These are phyloP conservation scores for Dipodomys spectabilis DNA, from an alignment of 2,113 vertebrate species.

Conservation along the genomic window DNA sequence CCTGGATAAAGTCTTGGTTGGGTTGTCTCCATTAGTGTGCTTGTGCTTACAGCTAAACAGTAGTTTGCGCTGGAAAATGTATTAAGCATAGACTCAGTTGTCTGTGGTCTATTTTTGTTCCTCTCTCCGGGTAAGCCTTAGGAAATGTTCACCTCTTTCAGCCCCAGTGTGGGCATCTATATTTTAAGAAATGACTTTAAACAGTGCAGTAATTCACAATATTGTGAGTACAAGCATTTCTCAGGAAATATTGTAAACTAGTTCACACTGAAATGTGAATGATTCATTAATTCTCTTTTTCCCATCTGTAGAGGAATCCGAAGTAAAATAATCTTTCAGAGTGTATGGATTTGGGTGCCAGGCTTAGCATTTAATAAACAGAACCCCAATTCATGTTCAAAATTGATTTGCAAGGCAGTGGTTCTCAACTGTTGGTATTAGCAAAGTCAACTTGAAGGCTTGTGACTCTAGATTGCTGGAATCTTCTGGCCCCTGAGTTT, in stretches of 20 bases:
- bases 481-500: neutral
- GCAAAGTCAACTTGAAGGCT: neutral
- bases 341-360: neutral
- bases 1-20: neutral
- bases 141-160: neutral
- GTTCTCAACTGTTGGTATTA: neutral
- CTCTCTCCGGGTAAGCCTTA: conserved; percentile 42
- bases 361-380: neutral
- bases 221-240: conserved; percentile 12
- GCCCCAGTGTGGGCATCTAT: neutral
- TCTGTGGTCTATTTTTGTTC: conserved; percentile 40
- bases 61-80: neutral
- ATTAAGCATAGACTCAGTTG: neutral
- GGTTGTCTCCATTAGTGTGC: neutral
- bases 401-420: neutral
- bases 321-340: neutral
- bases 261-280: conserved; percentile 32
- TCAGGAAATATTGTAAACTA: neutral
- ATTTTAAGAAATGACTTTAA: neutral
- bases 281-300: neutral
- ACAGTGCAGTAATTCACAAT: neutral
- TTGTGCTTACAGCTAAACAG: neutral
- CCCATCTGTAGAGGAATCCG: neutral
- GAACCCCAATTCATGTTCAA: neutral
- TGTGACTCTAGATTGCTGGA: neutral